phyloP scores from a whole-genome alignment of 2,888 invertebrate species.

The Nymphalis polychloros region DNA sequence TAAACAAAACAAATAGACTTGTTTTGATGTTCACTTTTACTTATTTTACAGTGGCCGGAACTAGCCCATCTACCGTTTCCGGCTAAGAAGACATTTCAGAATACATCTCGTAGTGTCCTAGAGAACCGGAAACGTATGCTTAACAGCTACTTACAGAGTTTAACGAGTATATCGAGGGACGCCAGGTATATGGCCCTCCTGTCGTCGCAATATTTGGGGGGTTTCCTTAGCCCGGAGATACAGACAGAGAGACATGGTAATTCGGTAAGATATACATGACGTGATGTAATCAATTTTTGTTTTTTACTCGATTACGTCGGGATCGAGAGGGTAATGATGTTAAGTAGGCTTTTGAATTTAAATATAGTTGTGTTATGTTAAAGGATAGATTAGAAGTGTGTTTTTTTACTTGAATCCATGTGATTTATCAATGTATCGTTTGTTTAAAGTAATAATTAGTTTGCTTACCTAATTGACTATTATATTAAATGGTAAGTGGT shows the following conservation, averaged over 20 bases:
- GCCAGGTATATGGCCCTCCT: conserved; percentile 66
- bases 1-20: too few species aligned
- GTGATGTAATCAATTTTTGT: neutral
- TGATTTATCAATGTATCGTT: too few species aligned
- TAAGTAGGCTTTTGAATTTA: too few species aligned
- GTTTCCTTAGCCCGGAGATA: conserved; percentile 73
- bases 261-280: conserved; percentile 47
- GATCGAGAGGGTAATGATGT: too few species aligned
- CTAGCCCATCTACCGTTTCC: conserved; percentile 91
- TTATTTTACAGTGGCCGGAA: conserved; percentile 86
- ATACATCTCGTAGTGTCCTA: conserved; percentile 91
- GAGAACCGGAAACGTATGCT: conserved; percentile 92
- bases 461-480: too few species aligned
- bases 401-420: too few species aligned
- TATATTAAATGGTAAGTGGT: too few species aligned
- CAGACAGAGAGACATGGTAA: conserved; percentile 72
- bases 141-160: conserved; percentile 89
- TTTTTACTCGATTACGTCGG: too few species aligned
- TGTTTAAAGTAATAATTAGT: too few species aligned
- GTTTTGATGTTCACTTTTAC: neutral
- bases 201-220: conserved; percentile 69
- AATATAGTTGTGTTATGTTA: too few species aligned
- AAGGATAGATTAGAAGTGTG: too few species aligned
- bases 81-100: conserved; percentile 96
- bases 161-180: conserved; percentile 72